Evolutionary conservation across 1,140 invertebrate species (phyloP), one percentile per base, ranked within the genome.

Genomic region (Pectinophora gossypiella): DNA sequence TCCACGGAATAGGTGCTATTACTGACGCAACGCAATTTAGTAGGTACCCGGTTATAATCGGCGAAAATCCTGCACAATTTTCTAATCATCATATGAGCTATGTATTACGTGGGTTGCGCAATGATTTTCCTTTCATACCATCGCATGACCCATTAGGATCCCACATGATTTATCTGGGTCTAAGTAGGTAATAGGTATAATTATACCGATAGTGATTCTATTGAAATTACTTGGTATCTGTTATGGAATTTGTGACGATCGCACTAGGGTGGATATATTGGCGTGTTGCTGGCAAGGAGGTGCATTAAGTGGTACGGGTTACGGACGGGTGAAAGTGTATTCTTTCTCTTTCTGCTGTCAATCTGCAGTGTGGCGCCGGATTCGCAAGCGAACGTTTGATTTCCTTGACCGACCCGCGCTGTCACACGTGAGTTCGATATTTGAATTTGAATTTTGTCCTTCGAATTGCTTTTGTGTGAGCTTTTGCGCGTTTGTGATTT

Each of bases 91-190:
- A n/a, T n/a, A n/a, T n/a, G n/a, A n/a, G n/a, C n/a, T n/a, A n/a
- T n/a, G n/a, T n/a, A 32, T n/a, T n/a, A 32, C 27, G 9, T 1
- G n/a, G 27, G n/a, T 32, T 7, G n/a, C 27, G 27, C 27, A 32
- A 32, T 9, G 27, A 32, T 54, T 48, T 48, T 48, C 51, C 46
- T 48, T 46, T 50, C 48, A 49, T n/a, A n/a, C 53, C 47, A 36
- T 56, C 42, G 70, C 70, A 60, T 70, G 49, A 32, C n/a, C 27
- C n/a, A 32, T 32, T 7, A 32, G 1, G 57, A 54, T 69, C 81
- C 76, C 81, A 62, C 76, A 85, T 84, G 56, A 73, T 32, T n/a
- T n/a, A n/a, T n/a, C n/a, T n/a, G n/a, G 66, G n/a, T n/a, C n/a
- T n/a, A n/a, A n/a, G n/a, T n/a, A n/a, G n/a, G n/a, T n/a, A n/a